Evolutionary conservation across 1,140 invertebrate species (phyloP).

Genomic region (Drosophila subobscura): DNA sequence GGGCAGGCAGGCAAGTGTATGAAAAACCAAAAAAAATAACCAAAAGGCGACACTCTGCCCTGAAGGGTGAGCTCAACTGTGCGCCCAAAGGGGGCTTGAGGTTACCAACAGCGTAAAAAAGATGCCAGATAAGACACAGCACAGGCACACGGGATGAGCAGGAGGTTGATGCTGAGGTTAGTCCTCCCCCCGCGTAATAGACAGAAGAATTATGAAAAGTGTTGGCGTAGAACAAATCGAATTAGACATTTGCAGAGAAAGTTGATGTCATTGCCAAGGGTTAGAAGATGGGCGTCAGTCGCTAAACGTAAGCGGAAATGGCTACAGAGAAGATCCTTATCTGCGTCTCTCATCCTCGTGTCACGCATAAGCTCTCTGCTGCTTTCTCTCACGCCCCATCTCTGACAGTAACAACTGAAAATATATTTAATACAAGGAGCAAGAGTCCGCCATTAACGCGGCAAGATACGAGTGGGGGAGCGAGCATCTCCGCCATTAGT

Average conservation of each 20-base stretch:
- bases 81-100: slow-evolving; percentile 39
- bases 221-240: slow-evolving; percentile 82
- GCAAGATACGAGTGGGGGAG: neutral
- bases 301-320: slow-evolving; percentile 1
- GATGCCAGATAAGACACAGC: slow-evolving; percentile 75
- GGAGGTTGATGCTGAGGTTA: slow-evolving; percentile 7
- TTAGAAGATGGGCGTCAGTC: slow-evolving; percentile 16
- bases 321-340: neutral
- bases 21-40: slow-evolving; percentile 43
- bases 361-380: neutral
- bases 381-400: neutral
- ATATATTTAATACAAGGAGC: neutral
- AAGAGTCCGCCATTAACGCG: slow-evolving; percentile 37
- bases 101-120: slow-evolving; percentile 60
- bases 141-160: slow-evolving; percentile 36
- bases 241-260: slow-evolving; percentile 76
- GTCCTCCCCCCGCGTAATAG: slow-evolving; percentile 55
- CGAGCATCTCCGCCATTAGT: slow-evolving; percentile 65
- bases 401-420: slow-evolving; percentile 13
- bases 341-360: neutral
- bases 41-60: slow-evolving; percentile 29
- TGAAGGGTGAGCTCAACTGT: slow-evolving; percentile 7
- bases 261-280: slow-evolving; percentile 48
- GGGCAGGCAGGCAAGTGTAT: slow-evolving; percentile 63
- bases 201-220: slow-evolving; percentile 79